These are phyloP conservation scores for Elephantulus edwardii DNA, from an alignment of 2,113 vertebrate genomes.

Conservation along the genomic window DNA sequence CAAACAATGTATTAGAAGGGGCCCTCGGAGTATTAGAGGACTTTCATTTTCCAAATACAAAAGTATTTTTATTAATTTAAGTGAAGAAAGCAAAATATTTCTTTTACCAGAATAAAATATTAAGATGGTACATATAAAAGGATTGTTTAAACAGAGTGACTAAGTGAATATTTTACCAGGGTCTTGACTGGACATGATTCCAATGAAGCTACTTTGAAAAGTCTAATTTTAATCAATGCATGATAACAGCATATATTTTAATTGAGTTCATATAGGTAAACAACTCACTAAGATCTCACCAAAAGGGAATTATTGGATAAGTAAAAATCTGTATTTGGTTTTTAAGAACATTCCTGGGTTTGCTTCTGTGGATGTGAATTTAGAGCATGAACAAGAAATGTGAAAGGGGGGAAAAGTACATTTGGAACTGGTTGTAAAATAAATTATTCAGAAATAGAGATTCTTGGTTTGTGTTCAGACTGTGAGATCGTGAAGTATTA, in stretches of 20 bases:
- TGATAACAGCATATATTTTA: background rate
- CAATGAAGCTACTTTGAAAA: background rate
- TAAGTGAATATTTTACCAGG: background rate
- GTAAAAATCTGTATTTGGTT: slow-evolving; percentile 23
- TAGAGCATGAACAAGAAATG: background rate
- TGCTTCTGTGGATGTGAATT: background rate
- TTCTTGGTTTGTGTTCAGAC: background rate
- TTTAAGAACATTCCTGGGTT: slow-evolving; percentile 12
- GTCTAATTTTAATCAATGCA: background rate
- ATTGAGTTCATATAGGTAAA: background rate
- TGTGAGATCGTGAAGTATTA: background rate
- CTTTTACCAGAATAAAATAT: slow-evolving; percentile 11
- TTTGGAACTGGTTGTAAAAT: background rate
- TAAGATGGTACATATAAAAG: background rate
- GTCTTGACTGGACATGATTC: background rate
- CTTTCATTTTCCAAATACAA: background rate
- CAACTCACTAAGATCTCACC: background rate
- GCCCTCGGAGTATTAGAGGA: background rate
- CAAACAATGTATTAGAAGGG: background rate
- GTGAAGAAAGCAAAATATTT: background rate
- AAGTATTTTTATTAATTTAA: background rate
- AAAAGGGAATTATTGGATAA: background rate
- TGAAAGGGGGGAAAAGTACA: background rate
- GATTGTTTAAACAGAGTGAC: background rate
- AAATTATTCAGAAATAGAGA: background rate